Percentiles rank a stretch among this genome's conserved stretches.
Evolutionary conservation across 1,140 invertebrate species (phyloP).

Genomic region (Metaphire vulgaris): DNA sequence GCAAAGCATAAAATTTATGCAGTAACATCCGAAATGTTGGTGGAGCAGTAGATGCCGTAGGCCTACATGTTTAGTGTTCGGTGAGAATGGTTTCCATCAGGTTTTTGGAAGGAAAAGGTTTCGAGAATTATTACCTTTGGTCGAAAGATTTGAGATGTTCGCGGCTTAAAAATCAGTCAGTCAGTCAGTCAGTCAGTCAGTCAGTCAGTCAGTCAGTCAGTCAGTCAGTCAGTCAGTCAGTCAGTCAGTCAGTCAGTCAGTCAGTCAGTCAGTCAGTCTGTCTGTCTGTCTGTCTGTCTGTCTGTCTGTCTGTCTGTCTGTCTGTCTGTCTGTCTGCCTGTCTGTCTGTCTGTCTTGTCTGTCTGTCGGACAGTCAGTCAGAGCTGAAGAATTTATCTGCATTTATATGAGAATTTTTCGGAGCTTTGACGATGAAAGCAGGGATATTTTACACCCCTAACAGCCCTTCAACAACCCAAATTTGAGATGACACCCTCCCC

Average conservation of each 20-base stretch:
- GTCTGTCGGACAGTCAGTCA: neutral
- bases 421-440: neutral
- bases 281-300: neutral
- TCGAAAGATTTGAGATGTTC: too few relatives aligned
- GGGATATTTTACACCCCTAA: too few relatives aligned
- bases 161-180: neutral
- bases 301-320: neutral
- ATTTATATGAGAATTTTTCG: neutral
- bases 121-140: too few relatives aligned
- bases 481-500: too few relatives aligned
- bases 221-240: slow-evolving; percentile 8
- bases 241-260: slow-evolving; percentile 8
- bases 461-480: too few relatives aligned
- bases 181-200: slow-evolving; percentile 5
- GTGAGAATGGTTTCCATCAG: too few relatives aligned
- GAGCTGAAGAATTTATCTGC: neutral
- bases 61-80: too few relatives aligned
- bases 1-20: too few relatives aligned
- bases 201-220: slow-evolving; percentile 8
- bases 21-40: too few relatives aligned
- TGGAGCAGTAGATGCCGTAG: too few relatives aligned
- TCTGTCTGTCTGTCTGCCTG: neutral
- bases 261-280: neutral
- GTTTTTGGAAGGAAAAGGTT: too few relatives aligned
- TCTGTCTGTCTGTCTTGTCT: neutral